Evolutionary conservation across 2,888 invertebrate genomes (phyloP), one percentile per base, ranked within the genome.

Genomic region (Notocelia uddmanniana): DNA sequence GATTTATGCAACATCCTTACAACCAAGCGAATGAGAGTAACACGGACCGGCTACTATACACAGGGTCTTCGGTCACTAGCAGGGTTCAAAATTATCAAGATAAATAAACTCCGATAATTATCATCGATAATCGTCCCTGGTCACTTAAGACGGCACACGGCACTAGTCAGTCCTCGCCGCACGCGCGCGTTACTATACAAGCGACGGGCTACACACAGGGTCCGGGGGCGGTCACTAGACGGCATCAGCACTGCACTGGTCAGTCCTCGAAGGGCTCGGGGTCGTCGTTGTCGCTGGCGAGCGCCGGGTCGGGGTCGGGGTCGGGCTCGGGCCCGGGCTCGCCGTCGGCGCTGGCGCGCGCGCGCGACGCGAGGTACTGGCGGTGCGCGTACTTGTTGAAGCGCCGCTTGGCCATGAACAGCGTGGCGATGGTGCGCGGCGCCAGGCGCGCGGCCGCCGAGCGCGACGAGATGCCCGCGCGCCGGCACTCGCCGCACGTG

Each of bases 341-440:
- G 64, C 31, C 57, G 8, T 57, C 68, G 26, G 37, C 63, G 21
- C 31, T 67, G n/a, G 68, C 75, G 68, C 89, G 84, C 77, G 84
- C 86, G 77, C 81, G 83, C 81, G 57, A 50, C 19, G 70, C 70
- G 18, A 93, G 76, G 89, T 93, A 93, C 89, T 93, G 93, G 48
- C 90, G 88, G 81, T 93, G 93, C 81, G 93, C 93, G 90, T 93
- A 93, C 86, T 93, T 93, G 91, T 93, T 93, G 91, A 93, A 93
- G 76, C 93, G 90, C 1, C 93, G 92, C 89, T 93, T 93, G 82
- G 93, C 93, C 93, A 93, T 93, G 90, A 93, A 93, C 68, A 93
- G 90, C 78, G 93, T 93, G 84, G 93, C 93, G 86, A 93, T 92
- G 80, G 93, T 93, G 73, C 93, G 89, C 81, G 93, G 93, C 79